A percentile compares a stretch with the other conserved stretches of the same genome.
These are phyloP conservation scores for Microctenopoma stevenorrisi DNA, from an alignment of 2,797 vertebrate species.

Conservation along the genomic window DNA sequence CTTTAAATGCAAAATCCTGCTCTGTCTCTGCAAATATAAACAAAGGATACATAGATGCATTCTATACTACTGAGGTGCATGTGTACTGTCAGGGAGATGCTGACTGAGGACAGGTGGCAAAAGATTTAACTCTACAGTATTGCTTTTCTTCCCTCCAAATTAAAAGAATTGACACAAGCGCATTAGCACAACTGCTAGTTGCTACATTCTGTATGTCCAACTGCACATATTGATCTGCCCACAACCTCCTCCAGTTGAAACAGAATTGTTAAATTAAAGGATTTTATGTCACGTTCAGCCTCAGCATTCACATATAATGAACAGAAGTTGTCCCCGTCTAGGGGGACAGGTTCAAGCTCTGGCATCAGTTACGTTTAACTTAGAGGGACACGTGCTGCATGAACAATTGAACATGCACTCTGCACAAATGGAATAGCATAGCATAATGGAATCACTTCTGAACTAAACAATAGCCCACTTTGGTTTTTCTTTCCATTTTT, in stretches of 20 bases:
- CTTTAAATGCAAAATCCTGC: slow-evolving; percentile 5
- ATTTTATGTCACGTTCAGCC: slow-evolving; percentile 29
- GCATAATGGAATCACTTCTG: not conserved
- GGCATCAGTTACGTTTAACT: not conserved
- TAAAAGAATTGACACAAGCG: slow-evolving; percentile 78
- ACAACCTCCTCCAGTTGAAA: slow-evolving; percentile 69
- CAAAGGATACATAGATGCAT: not conserved
- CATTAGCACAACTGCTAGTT: slow-evolving; percentile 80
- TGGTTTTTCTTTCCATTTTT: too few species aligned
- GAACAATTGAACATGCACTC: slow-evolving; percentile 17
- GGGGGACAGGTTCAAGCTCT: not conserved
- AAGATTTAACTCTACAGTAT: slow-evolving; percentile 74
- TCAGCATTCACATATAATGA: slow-evolving; percentile 27
- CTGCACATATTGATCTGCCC: slow-evolving; percentile 79
- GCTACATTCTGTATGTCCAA: slow-evolving; percentile 75
- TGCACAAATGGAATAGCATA: not conserved
- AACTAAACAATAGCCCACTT: too few species aligned
- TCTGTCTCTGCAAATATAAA: slow-evolving; percentile 50
- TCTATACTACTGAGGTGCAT: not conserved
- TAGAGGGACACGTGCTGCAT: not conserved
- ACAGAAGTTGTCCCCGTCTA: not conserved
- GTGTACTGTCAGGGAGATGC: slow-evolving; percentile 40
- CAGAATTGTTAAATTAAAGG: slow-evolving; percentile 78
- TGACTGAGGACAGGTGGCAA: slow-evolving; percentile 56
- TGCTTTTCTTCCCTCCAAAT: slow-evolving; percentile 69